phyloP scores from a whole-genome alignment of 2,113 vertebrate genomes.

The Siniperca knerii region DNA sequence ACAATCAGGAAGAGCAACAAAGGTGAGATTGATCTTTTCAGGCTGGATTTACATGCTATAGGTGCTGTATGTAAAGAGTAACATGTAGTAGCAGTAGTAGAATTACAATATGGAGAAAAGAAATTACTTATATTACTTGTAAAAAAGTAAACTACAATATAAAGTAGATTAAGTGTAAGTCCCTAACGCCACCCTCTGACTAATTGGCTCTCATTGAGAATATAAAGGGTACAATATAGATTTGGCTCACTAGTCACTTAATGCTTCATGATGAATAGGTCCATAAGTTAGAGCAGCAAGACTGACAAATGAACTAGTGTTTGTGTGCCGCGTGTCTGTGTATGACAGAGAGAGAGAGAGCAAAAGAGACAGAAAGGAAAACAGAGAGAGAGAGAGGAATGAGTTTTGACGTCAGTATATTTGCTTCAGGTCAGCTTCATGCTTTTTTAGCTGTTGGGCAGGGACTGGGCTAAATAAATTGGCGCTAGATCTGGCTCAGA shows the following conservation, averaged over 20 bases:
- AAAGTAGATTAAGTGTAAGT: neutral
- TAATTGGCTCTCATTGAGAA: neutral
- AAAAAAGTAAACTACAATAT: neutral
- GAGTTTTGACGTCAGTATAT: constrained; percentile 44
- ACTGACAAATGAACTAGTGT: neutral
- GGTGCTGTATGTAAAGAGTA: neutral
- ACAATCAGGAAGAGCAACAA: neutral
- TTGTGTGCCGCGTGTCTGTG: neutral
- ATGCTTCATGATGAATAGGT: neutral
- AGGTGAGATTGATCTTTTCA: neutral
- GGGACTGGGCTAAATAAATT: constrained; percentile 12
- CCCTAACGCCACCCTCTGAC: neutral
- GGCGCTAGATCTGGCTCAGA: constrained; percentile 6
- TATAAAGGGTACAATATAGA: neutral
- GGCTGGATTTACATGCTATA: neutral
- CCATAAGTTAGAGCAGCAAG: neutral
- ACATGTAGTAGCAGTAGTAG: neutral
- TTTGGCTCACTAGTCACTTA: neutral
- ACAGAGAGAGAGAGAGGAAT: neutral
- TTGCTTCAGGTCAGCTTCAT: constrained; percentile 21
- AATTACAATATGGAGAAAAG: neutral
- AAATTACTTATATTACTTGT: neutral
- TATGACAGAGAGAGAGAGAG: neutral
- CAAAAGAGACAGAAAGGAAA: constrained; percentile 14
- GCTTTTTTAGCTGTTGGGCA: constrained; percentile 25